Evolutionary conservation across 2,888 invertebrate species (phyloP), one percentile per base, ranked within the genome.

Genomic region (Embidobia sp.): DNA sequence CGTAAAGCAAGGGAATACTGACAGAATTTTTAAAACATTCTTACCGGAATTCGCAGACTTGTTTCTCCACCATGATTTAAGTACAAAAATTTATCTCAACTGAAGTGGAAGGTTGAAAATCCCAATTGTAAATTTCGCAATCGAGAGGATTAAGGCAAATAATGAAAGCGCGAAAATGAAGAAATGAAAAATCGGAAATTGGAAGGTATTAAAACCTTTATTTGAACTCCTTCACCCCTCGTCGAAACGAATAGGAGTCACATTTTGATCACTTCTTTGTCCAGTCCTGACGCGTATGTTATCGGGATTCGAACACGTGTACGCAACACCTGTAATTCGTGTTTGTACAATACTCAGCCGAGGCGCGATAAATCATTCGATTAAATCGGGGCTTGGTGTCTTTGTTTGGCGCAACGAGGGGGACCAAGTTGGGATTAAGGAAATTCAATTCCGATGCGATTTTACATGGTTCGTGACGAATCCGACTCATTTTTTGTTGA

Each of bases 261-360:
- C 51, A 53, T 53, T 72, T 63, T 72, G 53, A 55, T 63, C 63
- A 29, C 35, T 61, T 26, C 63, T 72, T 72, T 63, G 72, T 63
- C 46, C 72, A 40, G 26, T n/a, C 15, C 44, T n/a, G 44, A 13
- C 42, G 10, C 40, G 66, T 59, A 44, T 72, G 66, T 77, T 72
- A 77, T 72, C 73, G 67, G 35, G 63, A 63, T 44, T 48, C 59
- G 67, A 70, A 61, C 70, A 66, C 77, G 59, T 70, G 77, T 59
- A 66, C 49, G 53, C 27, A 73, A 77, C 77, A 78, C 78, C 74
- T 78, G 78, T 74, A 78, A 74, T 74, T 74, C 69, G 67, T 63
- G 67, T 77, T 74, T 64, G 63, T 64, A 66, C 70, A 74, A 64
- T 74, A 74, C 78, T 73, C 57, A 27, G 29, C 61, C 63, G 35